These are phyloP conservation scores for Trochalopteron elliotii DNA, from an alignment of 2,113 vertebrate species.

Conservation along the genomic window DNA sequence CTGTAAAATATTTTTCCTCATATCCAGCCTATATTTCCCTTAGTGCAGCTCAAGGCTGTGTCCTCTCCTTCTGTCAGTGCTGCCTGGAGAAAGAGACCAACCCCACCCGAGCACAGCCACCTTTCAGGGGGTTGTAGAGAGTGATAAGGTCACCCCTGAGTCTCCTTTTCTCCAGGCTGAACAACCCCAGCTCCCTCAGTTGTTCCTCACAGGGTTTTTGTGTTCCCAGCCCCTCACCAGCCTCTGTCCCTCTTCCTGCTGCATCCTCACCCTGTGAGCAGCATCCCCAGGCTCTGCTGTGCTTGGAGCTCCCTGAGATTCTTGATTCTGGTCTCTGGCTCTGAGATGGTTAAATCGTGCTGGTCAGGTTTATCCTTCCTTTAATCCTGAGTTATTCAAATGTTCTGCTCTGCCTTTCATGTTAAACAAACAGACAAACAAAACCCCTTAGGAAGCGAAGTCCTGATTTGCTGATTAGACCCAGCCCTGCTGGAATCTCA, in stretches of 20 bases:
- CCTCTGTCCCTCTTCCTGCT: background rate
- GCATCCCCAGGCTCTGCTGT: background rate
- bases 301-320: background rate
- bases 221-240: no score
- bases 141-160: no score
- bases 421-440: slow-evolving; percentile 37
- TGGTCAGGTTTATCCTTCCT: background rate
- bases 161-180: no score
- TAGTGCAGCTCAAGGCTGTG: no score
- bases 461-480: slow-evolving; percentile 36
- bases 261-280: background rate
- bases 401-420: background rate
- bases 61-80: no score
- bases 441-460: slow-evolving; percentile 19
- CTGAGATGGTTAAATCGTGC: background rate
- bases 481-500: slow-evolving; percentile 34
- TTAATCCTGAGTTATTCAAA: background rate
- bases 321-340: background rate
- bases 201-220: no score
- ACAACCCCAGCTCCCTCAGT: no score
- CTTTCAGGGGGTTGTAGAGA: no score
- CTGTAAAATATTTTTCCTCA: no score
- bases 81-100: no score
- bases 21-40: no score
- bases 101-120: no score